phyloP scores from a whole-genome alignment of 2,113 vertebrate species.

The Polypterus bichir region DNA sequence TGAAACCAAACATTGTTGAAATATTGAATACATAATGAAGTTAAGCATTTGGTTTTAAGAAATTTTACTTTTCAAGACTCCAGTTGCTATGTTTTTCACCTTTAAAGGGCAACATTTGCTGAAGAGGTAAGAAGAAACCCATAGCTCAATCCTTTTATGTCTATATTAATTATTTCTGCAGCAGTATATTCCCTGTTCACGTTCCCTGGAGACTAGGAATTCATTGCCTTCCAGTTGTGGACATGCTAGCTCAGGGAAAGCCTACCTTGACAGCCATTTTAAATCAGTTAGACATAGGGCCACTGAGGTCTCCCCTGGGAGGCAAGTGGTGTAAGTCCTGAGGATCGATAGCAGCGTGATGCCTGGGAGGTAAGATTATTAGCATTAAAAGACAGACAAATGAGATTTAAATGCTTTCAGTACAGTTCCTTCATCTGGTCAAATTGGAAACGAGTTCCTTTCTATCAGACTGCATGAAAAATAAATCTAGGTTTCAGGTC shows the following conservation, averaged over 20 bases:
- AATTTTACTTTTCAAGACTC: no score
- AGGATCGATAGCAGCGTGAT: constrained; percentile 15
- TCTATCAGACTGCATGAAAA: constrained; percentile 38
- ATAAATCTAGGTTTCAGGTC: constrained; percentile 58
- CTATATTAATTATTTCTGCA: no score
- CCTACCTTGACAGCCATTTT: constrained; percentile 34
- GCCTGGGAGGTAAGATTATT: constrained; percentile 25
- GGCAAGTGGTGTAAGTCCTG: not conserved
- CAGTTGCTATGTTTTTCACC: no score
- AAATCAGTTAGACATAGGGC: constrained; percentile 42
- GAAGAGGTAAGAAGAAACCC: no score
- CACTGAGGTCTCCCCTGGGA: constrained; percentile 4
- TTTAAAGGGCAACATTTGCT: no score
- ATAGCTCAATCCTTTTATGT: no score
- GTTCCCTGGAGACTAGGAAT: no score
- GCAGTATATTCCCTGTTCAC: no score
- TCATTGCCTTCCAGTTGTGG: constrained; percentile 1
- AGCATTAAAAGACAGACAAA: constrained; percentile 28
- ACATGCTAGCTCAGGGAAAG: constrained; percentile 40
- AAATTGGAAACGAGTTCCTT: constrained; percentile 21
- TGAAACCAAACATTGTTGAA: no score
- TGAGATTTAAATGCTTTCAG: constrained; percentile 47
- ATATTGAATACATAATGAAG: no score
- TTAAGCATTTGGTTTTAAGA: no score
- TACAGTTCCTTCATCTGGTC: constrained; percentile 29